Base-by-base conservation (phyloP, 1,140 invertebrate genomes). In the Bicyclus anynana region DNA sequence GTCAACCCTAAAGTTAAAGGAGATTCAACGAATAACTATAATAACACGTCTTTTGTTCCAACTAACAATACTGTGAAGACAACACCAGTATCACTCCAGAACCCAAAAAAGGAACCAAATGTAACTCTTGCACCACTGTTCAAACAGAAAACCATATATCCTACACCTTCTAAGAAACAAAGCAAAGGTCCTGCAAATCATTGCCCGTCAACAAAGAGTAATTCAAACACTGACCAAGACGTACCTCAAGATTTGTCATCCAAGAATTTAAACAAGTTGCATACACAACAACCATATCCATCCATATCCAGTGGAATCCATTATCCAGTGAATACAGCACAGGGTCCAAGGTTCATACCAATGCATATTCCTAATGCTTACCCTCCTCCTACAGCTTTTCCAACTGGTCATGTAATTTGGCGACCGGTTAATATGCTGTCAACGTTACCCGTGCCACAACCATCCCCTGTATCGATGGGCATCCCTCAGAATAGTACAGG, bases 371-470 rank as follows among this genome's bases (percentile, higher is more conserved):
- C 67, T 17, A 51, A 55, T 33, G 52, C 64, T 12, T 69, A 59
- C n/a, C 5, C 18, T 29, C 0, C 33, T 42, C 9, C 53, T 13
- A n/a, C n/a, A n/a, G 2, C 59, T 13, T n/a, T 42, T 1, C 4
- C 29, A 14, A 48, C 65, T n/a, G 65, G 64, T 9, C 69, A 69
- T 40, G 46, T 77, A 7, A n/a, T 75, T 13, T 77, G 69, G 70
- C 75, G 72, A 20, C 76, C 70, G 5, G 9, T 74, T 5, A 75
- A 64, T 44, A 40, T 74, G 9, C 23, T 69, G 37, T 64, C 70
- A 18, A 14, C 68, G n/a, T 10, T 66, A 40, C 38, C 67, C 23
- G 17, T 18, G 21, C 18, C 59, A 47, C 10, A 49, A 1, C 1
- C 59, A 13, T 18, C 63, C 26, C 13, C 48, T 17, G 13, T 55